Evolutionary conservation across 1,140 invertebrate genomes (phyloP), one percentile per base, ranked within the genome.

Genomic region (Orchesella cincta): DNA sequence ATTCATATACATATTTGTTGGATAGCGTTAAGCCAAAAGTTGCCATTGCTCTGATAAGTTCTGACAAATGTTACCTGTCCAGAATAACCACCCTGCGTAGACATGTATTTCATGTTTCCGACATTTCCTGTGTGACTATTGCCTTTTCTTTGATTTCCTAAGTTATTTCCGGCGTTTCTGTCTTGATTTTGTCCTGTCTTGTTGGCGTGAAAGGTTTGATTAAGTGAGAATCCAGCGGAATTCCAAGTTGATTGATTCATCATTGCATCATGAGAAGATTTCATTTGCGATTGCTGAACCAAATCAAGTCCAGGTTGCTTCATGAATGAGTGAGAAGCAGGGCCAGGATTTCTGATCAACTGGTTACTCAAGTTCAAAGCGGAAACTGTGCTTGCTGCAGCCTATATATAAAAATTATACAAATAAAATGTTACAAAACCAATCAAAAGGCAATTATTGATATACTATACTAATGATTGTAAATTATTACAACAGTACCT

Each of bases 241-340:
- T 78, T 78, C 77, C 77, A 78, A 52, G 72, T 75, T 8, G 8
- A 31, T 54, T 36, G 75, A 34, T 78, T 78, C 77, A 78, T 78
- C 12, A 78, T 1, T 0, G 77, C 39, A 20, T 78, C 77, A 28
- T 78, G 77, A 57, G 73, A 70, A 20, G 73, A 62, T 52, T 75
- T 75, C 20, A 75, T 18, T 67, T 78, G 76, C 29, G 36, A 29
- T n/a, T 39, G 20, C 31, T 36, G 77, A 33, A 64, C 74, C 73
- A 74, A 57, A 39, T 78, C 77, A 54, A 71, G 26, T 39, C 73
- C 72, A 29, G 31, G 62, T 51, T 70, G 62, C 33, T 75, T 78
- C 52, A 75, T 78, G 64, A 71, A 78, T 12, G 54, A 62, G 35
- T 74, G 72, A 14, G 20, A 5, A 51, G 46, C 35, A 62, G 77